These are phyloP conservation scores for Syrrhaptes paradoxus DNA, from an alignment of 2,113 vertebrate species.

Conservation along the genomic window DNA sequence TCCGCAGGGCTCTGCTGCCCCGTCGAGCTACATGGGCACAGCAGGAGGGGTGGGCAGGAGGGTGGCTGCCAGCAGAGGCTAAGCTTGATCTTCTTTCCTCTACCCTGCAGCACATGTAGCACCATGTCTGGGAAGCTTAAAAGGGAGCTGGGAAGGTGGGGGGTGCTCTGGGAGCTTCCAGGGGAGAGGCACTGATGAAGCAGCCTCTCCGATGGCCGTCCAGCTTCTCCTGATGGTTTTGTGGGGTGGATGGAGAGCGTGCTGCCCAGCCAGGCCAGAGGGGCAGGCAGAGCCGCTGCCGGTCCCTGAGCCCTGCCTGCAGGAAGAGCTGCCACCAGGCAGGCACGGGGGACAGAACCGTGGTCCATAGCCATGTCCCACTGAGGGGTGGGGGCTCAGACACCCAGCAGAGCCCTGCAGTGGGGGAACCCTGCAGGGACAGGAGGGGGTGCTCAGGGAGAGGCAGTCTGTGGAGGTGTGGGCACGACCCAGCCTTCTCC, in stretches of 20 bases:
- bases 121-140: not conserved
- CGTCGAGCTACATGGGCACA: accelerated
- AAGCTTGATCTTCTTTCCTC: not conserved
- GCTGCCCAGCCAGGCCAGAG: not conserved
- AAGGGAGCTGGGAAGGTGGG: not conserved
- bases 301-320: no score
- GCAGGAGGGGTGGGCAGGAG: not conserved
- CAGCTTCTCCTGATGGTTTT: not conserved
- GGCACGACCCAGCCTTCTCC: not conserved
- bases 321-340: not conserved
- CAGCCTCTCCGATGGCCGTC: not conserved
- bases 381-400: not conserved
- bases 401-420: not conserved
- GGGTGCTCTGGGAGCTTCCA: not conserved
- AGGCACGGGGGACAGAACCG: accelerated
- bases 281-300: not conserved
- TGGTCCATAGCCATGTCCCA: not conserved
- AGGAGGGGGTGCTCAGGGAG: not conserved
- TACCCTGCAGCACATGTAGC: not conserved
- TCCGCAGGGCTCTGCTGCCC: not conserved
- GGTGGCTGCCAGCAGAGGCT: not conserved
- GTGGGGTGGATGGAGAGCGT: not conserved
- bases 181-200: not conserved
- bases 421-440: not conserved
- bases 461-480: not conserved